Conservation (phyloP, 2,113 vertebrate genomes). For the Abramis brama region DNA sequence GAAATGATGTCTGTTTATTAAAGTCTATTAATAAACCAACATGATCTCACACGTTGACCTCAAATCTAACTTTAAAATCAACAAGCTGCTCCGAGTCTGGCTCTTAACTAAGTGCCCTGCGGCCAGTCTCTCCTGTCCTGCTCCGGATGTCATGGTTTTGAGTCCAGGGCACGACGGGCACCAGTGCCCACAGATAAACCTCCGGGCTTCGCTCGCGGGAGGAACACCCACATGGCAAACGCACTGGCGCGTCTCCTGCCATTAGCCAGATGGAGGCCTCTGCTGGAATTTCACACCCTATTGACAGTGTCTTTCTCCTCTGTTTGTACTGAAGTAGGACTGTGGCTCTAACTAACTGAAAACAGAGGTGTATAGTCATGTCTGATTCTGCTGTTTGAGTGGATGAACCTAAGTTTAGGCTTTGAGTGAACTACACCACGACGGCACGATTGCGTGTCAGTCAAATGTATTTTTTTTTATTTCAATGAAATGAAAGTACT, state of each 20-base stretch:
- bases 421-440: no score
- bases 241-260: constrained; percentile 64
- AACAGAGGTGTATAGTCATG: constrained; percentile 38
- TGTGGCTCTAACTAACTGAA: neutral
- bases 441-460: no score
- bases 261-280: constrained; percentile 70
- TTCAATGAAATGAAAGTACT: no score
- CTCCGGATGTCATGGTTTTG: constrained; percentile 4
- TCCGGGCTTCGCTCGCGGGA: constrained; percentile 1
- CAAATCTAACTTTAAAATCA: neutral
- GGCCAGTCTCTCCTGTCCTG: neutral
- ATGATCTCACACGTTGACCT: neutral
- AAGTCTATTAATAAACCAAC: neutral
- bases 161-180: constrained; percentile 62
- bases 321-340: constrained; percentile 13
- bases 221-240: constrained; percentile 62
- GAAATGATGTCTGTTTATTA: neutral
- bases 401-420: neutral
- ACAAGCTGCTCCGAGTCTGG: constrained; percentile 27
- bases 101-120: neutral
- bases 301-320: constrained; percentile 68
- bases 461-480: no score
- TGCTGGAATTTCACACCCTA: constrained; percentile 79
- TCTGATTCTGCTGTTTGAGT: constrained; percentile 53
- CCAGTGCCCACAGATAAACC: constrained; percentile 63